These are phyloP conservation scores for Tupaia chinensis DNA, from an alignment of 2,113 vertebrate species.

Conservation along the genomic window DNA sequence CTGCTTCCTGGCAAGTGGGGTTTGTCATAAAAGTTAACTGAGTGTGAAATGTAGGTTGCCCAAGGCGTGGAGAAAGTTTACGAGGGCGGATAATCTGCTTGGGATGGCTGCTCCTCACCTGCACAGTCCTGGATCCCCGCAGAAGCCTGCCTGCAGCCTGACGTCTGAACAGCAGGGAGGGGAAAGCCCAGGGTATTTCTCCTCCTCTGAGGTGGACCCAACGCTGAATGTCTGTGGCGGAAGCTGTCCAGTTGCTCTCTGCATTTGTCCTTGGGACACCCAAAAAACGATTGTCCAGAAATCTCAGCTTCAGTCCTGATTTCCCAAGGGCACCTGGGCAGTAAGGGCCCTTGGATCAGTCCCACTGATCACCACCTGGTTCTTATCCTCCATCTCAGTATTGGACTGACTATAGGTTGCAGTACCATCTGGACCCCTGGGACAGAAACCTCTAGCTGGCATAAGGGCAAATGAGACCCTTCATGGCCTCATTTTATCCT, in stretches of 20 bases:
- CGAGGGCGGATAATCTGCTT: constrained; percentile 51
- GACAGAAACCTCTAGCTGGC: too few relatives aligned
- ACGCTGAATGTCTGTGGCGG: background rate
- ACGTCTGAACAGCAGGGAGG: background rate
- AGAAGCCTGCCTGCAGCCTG: background rate
- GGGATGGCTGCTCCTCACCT: background rate
- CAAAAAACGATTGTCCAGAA: background rate
- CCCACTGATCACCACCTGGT: background rate
- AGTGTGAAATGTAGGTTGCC: constrained; percentile 81
- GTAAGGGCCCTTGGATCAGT: background rate
- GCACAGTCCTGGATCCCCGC: fast-evolving
- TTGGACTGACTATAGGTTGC: background rate
- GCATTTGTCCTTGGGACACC: fast-evolving
- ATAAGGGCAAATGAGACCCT: too few relatives aligned
- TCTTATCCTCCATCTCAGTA: fast-evolving
- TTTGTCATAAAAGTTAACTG: constrained; percentile 81
- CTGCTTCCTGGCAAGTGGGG: constrained; percentile 57
- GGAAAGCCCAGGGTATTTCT: fast-evolving
- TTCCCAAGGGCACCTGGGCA: background rate
- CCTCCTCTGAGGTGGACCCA: background rate
- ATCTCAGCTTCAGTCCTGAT: background rate
- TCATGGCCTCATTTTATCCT: too few relatives aligned
- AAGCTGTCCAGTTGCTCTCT: background rate
- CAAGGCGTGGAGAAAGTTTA: constrained; percentile 76
- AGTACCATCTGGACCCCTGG: too few relatives aligned